A percentile compares a stretch with the other conserved stretches of the same genome.
phyloP scores from a whole-genome alignment of 1,140 invertebrate species.

The Rhizoglyphus robini region DNA sequence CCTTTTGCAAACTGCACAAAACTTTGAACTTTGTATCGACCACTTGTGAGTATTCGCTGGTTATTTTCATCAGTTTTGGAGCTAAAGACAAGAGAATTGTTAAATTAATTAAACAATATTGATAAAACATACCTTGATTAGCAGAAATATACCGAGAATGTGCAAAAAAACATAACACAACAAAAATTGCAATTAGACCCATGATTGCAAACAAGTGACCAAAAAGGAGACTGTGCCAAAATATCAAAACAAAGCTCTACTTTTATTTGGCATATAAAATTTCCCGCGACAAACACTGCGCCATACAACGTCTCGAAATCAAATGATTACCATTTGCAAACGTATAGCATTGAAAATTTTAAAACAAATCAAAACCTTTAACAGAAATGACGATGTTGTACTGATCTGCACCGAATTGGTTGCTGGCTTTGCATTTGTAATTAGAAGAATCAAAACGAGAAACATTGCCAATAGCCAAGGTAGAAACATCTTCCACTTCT shows the following conservation, averaged over 20 bases:
- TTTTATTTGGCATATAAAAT: neutral
- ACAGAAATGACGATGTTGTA: constrained; percentile 39
- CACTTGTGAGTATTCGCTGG: neutral
- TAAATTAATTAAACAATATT: neutral
- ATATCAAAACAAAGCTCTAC: neutral
- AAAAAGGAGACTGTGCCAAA: too few species aligned
- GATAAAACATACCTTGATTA: neutral
- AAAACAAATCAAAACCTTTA: too few species aligned
- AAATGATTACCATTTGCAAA: too few species aligned
- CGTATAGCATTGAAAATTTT: too few species aligned
- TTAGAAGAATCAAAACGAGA: constrained; percentile 47
- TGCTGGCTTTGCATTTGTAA: constrained; percentile 56
- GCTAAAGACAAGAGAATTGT: constrained; percentile 6
- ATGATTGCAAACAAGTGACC: neutral
- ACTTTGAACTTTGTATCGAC: neutral
- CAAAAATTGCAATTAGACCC: neutral
- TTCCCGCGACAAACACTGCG: neutral
- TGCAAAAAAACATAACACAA: too few species aligned
- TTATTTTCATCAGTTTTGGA: neutral
- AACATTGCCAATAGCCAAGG: constrained; percentile 33
- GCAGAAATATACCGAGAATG: too few species aligned
- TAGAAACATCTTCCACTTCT: too few species aligned
- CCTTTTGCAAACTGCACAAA: neutral
- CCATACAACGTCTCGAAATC: too few species aligned
- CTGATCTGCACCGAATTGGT: constrained; percentile 46